A percentile compares a stretch with the other conserved stretches of the same genome.
Conservation (phyloP, 2,888 invertebrate species). For the Synergus japonicus region DNA sequence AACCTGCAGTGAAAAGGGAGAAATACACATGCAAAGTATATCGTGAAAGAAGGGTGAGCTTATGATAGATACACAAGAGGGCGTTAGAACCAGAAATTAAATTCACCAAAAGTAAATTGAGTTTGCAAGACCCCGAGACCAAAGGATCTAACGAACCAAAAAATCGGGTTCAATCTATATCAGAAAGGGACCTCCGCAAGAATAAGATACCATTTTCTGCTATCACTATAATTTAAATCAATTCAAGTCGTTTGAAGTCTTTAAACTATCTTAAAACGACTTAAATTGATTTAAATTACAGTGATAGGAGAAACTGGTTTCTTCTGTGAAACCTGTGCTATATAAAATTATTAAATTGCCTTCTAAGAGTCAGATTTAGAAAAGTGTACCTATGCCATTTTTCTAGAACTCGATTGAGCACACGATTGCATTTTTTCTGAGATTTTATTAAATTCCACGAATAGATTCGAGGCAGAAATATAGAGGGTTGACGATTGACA, state of each 20-base stretch:
- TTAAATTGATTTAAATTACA: not conserved
- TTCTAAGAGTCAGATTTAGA: too few species aligned
- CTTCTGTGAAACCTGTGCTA: too few species aligned
- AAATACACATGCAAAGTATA: constrained; percentile 45
- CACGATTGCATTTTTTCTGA: not conserved
- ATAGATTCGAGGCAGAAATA: not conserved
- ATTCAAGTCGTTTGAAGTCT: not conserved
- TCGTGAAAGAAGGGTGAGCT: constrained; percentile 52
- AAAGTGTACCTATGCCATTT: not conserved
- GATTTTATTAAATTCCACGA: not conserved
- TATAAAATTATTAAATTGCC: too few species aligned
- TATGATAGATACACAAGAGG: constrained; percentile 55
- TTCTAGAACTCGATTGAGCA: not conserved
- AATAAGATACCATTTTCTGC: not conserved
- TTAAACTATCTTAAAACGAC: not conserved
- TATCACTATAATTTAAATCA: not conserved
- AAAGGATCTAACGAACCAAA: constrained; percentile 72
- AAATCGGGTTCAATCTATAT: constrained; percentile 62
- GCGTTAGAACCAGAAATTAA: constrained; percentile 69
- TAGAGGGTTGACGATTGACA: not conserved
- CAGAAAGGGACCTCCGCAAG: not conserved
- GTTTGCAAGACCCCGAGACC: constrained; percentile 64
- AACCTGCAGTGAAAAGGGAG: constrained; percentile 6
- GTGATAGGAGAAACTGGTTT: not conserved
- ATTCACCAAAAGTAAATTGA: constrained; percentile 73